Base-by-base conservation (phyloP, 2,113 vertebrate species). In the Lasiurus cinereus region DNA sequence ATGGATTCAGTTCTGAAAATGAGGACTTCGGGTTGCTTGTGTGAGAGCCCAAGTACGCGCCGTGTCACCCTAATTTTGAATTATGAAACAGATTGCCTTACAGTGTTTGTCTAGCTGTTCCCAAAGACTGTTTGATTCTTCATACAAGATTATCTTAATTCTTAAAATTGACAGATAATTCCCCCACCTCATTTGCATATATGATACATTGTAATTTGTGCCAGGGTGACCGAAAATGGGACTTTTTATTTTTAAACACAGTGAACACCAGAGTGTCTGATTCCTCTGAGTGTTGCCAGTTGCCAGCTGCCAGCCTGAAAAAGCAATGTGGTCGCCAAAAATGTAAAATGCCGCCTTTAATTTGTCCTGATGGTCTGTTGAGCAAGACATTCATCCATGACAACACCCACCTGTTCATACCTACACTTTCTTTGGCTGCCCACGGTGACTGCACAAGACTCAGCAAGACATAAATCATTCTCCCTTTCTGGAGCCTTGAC, bases 331-430 rank as follows among this genome's bases (percentile, higher is more conserved):
- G 87, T 91, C 74, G 77, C 16, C 77, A 64, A 91, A 93, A 94
- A 88, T 89, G n/a, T 73, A 96, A 87, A 96, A 84, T 80, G 62
- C 59, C 94, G 52, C 16, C 83, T 93, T 95, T 96, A 90, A 97
- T 96, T 94, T 91, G 31, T 82, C 93, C 43, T 83, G 72, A 78
- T 14, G 54, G 52, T 94, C 88, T 94, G 18, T 64, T 93, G 76
- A 94, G 6, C 33, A 95, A 85, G 56, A 87, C 27, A 89, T 54
- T 78, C 76, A 94, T 66, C 66, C 67, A 36, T 78, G 76, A 84
- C 46, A 88, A 92, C 22, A 56, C 5, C 27, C 48, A 93, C 76
- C 89, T 97, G 91, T 80, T 43, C 12, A 50, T 15, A 29, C 14
- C 27, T 89, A 69, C 52, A 2, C 2, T 39, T 85, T 78, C 46